A percentile compares a stretch with the other conserved stretches of the same genome.
phyloP scores from a whole-genome alignment of 1,140 invertebrate genomes.

The Trinorchestia longiramus region DNA sequence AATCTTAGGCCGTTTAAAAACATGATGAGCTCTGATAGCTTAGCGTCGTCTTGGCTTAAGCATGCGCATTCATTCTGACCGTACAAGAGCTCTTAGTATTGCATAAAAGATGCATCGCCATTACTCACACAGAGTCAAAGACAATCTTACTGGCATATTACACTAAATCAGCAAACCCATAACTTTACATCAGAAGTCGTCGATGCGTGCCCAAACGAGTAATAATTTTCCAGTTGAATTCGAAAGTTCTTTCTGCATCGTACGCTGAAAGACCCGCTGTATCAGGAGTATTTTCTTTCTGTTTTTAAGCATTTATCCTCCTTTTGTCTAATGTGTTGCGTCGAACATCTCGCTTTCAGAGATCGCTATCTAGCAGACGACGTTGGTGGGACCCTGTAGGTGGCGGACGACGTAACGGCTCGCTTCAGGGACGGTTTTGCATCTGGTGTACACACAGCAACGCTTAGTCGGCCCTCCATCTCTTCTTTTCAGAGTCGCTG shows the following conservation, averaged over 20 bases:
- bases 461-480: neutral
- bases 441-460: neutral
- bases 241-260: neutral
- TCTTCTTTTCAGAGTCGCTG: neutral
- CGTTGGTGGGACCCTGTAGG: conserved; percentile 34
- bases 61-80: neutral
- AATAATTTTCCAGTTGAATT: conserved; percentile 2
- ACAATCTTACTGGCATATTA: neutral
- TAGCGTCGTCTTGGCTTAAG: neutral
- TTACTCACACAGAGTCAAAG: neutral
- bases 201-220: neutral
- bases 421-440: neutral
- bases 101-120: conserved; percentile 17
- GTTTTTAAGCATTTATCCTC: neutral
- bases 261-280: neutral
- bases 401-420: neutral
- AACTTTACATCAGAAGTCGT: conserved; percentile 30
- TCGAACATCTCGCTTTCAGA: conserved; percentile 52
- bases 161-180: neutral
- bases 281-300: neutral
- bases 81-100: neutral
- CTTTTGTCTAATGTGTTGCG: conserved; percentile 53
- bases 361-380: conserved; percentile 42
- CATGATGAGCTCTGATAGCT: neutral
- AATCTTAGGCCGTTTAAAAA: neutral